Percentiles rank a stretch among this genome's conserved stretches.
These are phyloP conservation scores for Sycophaga agraensis DNA, from an alignment of 1,140 invertebrate species.

Conservation along the genomic window DNA sequence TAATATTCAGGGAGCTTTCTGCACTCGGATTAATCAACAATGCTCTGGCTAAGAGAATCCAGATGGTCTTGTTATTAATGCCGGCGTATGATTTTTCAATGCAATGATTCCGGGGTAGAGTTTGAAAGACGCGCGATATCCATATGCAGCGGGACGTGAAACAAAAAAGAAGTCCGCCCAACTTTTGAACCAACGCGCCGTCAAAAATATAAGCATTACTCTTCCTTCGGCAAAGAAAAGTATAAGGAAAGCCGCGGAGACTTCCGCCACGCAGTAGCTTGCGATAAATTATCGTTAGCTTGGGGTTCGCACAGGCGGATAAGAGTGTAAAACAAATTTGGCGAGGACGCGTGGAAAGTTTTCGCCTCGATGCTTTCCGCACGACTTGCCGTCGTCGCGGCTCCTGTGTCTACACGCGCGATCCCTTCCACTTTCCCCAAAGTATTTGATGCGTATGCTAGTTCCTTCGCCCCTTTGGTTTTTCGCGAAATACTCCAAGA, in stretches of 20 bases:
- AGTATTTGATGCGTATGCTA: neutral
- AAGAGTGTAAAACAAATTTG: slow-evolving; percentile 15
- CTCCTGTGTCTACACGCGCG: neutral
- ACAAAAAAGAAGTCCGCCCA: no score
- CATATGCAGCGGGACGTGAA: no score
- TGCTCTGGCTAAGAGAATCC: no score
- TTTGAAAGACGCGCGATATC: no score
- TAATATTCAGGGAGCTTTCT: no score
- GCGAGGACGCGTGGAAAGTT: neutral
- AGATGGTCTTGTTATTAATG: no score
- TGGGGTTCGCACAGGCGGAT: neutral
- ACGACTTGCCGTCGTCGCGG: neutral
- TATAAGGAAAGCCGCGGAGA: neutral
- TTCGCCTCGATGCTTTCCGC: neutral
- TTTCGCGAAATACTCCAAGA: no score
- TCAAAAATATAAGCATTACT: neutral
- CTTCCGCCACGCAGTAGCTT: neutral
- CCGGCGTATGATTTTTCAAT: no score
- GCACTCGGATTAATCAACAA: no score
- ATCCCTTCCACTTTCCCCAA: neutral
- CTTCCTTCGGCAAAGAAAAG: neutral
- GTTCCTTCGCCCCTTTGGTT: neutral
- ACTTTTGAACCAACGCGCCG: neutral
- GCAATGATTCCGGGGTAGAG: no score
- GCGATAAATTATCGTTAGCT: slow-evolving; percentile 7